Base-by-base conservation (phyloP, 92 coral and sea anemone genomes). In the Porites divaricata region DNA sequence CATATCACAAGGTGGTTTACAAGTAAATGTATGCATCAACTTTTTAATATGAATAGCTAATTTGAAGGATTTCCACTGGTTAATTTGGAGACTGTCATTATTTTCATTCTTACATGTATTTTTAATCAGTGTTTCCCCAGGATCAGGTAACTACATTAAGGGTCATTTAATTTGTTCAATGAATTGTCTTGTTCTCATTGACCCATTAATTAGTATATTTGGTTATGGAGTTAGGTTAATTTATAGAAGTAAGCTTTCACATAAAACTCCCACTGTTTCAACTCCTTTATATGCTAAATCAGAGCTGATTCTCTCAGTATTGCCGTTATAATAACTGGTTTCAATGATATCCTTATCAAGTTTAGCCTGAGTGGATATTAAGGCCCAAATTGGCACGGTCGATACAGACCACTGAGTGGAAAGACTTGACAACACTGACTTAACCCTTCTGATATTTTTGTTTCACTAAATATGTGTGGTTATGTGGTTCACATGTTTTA, bases 401-500 rank as follows among this genome's bases (percentile, higher is more conserved):
- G 72, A 72, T 72, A 22, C 86, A 71, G 86, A 48, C 79, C 86
- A 82, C 64, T 82, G 86, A 72, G 22, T 66, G 79, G 79, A 88
- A 84, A 68, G 77, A 19, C 83, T 88, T 91, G 75, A 91, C 94
- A 83, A 59, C 91, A 87, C 77, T 81, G 76, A 35, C 74, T 69
- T 67, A 70, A 57, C 88, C 83, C 75, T 71, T 67, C 68, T 77
- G 61, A 82, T 82, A 82, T 82, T 59, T 72, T 25, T 35, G 45
- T 15, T 45, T 63, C 51, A 1, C 63, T 28, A 17, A 11, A 35
- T 21, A 77, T 35, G 72, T 65, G 76, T 48, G 26, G 53, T 74
- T 86, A 83, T 88, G 49, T 72, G 94, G 94, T 91, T 91, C 94
- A 91, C 1, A 87, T 72, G 90, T 74, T 71, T 45, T 11, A 72